These are phyloP conservation scores for Alosa alosa DNA, from an alignment of 2,113 vertebrate species.

Conservation along the genomic window DNA sequence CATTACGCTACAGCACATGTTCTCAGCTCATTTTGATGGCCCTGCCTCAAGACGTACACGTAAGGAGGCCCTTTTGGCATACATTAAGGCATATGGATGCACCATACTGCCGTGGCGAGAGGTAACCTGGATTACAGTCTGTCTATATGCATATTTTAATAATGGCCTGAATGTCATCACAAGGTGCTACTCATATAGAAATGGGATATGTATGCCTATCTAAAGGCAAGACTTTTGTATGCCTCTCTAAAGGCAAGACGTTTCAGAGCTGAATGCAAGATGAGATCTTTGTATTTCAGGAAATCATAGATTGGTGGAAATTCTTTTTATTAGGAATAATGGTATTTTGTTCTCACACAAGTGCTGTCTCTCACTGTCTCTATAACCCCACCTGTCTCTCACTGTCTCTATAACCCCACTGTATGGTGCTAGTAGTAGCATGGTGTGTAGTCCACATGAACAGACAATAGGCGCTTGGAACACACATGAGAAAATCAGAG, in stretches of 20 bases:
- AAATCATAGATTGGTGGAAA: neutral
- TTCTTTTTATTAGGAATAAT: neutral
- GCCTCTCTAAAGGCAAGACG: neutral
- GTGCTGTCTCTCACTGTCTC: neutral
- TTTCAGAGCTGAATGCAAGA: neutral
- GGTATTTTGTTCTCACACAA: neutral
- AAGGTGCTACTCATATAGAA: neutral
- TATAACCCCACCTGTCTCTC: no score
- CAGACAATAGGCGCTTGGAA: no score
- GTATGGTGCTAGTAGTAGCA: neutral
- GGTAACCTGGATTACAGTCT: neutral
- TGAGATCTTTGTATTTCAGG: neutral
- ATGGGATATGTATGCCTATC: neutral
- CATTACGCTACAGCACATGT: neutral
- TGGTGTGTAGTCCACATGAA: neutral
- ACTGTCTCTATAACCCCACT: neutral
- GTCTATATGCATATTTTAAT: neutral
- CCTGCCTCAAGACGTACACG: neutral
- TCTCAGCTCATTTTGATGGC: neutral
- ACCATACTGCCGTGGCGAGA: neutral
- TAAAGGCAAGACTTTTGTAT: neutral
- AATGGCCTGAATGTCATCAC: slow-evolving; percentile 9
- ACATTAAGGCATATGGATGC: neutral
- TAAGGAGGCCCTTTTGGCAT: neutral
- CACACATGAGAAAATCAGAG: neutral